Base-by-base conservation (phyloP, 2,888 invertebrate genomes). In the Thymelicus acteon region DNA sequence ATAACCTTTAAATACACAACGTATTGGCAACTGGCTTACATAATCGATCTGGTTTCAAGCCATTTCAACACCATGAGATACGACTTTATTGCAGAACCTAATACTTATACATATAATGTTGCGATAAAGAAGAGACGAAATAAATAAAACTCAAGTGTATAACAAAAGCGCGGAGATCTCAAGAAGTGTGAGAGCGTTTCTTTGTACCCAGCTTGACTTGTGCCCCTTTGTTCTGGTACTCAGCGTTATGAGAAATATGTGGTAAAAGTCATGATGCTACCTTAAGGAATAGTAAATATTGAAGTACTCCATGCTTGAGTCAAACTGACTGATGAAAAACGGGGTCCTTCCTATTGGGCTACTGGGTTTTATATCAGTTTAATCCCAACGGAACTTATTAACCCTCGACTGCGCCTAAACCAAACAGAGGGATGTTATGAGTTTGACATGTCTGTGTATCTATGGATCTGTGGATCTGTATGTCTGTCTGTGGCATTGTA, bases 61-160 rank as follows among this genome's bases (percentile, higher is more conserved):
- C 15, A 7, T 19, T 19, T 19, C 19, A 3, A 52, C 49, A 52
- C 12, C 12, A 19, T 31, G 31, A 31, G 31, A 31, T 52, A 15
- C 7, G 15, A 6, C 15, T 49, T 49, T n/a, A 49, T 7, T 10
- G 44, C 10, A 44, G 44, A 10, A 44, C 1, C 44, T 54, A 54
- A 54, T 54, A 52, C 24, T 54, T 54, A 24, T 24, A 54, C 10
- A 24, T 54, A 24, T 24, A 24, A 54, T 54, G 54, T 24, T 52
- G 52, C 54, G 24, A 54, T 54, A 24, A 54, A 54, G 24, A 54
- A 54, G 19, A 52, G 7, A 24, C 24, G 54, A 54, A 54, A 54
- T 54, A 54, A 54, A 54, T 54, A 54, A 54, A 24, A 54, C 54
- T 54, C 24, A 63, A 63, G 63, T 63, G 54, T 39, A n/a, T 63